These are phyloP conservation scores for Apodemia hepburni DNA, from an alignment of 2,888 invertebrate genomes.

Conservation along the genomic window DNA sequence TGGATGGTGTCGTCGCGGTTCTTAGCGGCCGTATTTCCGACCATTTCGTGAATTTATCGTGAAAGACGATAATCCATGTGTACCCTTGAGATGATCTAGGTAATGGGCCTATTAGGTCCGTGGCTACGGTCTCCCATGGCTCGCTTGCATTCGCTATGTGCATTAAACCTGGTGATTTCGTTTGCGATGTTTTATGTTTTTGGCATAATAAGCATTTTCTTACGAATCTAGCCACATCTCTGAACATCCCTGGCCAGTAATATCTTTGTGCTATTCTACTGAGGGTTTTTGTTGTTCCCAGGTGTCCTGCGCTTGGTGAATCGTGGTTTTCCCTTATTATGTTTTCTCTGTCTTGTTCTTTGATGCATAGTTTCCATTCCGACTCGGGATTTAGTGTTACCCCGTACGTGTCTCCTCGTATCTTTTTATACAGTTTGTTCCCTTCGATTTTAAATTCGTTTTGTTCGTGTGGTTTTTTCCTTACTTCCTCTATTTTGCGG, in stretches of 20 bases:
- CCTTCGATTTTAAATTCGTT: conserved; percentile 9
- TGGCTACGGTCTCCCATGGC: conserved; percentile 24
- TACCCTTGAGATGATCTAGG: conserved; percentile 22
- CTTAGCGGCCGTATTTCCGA: conserved; percentile 24
- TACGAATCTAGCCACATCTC: conserved; percentile 16
- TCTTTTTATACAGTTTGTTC: conserved; percentile 11
- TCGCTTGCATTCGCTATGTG: conserved; percentile 25
- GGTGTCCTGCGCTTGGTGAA: conserved; percentile 21
- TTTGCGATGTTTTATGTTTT: conserved; percentile 24
- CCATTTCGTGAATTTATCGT: conserved; percentile 26
- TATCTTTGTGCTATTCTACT: conserved; percentile 22
- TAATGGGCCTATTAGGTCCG: conserved; percentile 28
- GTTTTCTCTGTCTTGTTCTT: conserved; percentile 18
- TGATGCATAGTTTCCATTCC: conserved; percentile 28
- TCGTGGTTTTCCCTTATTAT: conserved; percentile 24
- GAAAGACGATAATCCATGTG: conserved; percentile 22
- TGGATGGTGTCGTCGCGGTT: conserved; percentile 23
- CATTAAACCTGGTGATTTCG: conserved; percentile 24
- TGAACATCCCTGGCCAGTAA: conserved; percentile 20
- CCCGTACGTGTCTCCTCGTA: conserved; percentile 14
- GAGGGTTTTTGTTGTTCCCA: conserved; percentile 33
- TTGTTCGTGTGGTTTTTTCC: not conserved
- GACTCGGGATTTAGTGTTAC: conserved; percentile 12
- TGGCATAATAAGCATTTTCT: conserved; percentile 18
- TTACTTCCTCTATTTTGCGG: conserved; percentile 1